Percentiles rank a stretch among this genome's conserved stretches.
Evolutionary conservation across 2,113 vertebrate genomes (phyloP).

Genomic region (Nycticryphes semicollaris): DNA sequence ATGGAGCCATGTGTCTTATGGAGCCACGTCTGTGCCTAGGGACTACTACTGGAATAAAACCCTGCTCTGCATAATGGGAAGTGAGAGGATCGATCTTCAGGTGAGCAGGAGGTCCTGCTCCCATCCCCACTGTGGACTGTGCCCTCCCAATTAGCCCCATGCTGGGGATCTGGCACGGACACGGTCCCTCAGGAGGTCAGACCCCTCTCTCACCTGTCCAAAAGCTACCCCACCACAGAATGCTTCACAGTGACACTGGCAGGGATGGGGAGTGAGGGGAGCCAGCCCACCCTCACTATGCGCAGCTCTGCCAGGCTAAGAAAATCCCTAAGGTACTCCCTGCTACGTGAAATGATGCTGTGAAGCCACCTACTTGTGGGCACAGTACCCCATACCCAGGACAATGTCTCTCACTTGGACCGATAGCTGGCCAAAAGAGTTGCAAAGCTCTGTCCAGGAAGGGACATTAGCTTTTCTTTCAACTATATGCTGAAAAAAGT

Average conservation of each 20-base stretch:
- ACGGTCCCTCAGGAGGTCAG: fast-evolving
- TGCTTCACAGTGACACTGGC: background rate
- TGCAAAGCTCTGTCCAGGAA: background rate
- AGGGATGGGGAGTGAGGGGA: background rate
- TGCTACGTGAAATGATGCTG: fast-evolving
- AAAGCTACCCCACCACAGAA: background rate
- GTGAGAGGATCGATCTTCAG: fast-evolving
- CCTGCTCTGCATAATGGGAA: background rate
- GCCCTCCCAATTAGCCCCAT: fast-evolving
- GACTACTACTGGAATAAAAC: background rate
- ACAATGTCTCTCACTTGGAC: background rate
- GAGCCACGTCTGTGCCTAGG: background rate
- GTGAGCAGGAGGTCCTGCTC: background rate
- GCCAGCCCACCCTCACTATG: background rate
- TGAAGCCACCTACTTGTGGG: background rate
- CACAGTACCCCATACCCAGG: background rate
- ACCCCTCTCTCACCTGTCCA: background rate
- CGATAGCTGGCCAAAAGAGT: background rate
- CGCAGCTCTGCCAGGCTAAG: background rate
- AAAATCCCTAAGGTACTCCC: background rate
- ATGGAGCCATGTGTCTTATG: background rate
- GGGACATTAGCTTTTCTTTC: background rate
- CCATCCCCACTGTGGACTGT: background rate
- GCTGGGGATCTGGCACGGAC: background rate
- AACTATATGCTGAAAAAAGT: background rate